These are phyloP conservation scores for Colistium nudipinnis DNA, from an alignment of 2,113 vertebrate genomes.

Conservation along the genomic window DNA sequence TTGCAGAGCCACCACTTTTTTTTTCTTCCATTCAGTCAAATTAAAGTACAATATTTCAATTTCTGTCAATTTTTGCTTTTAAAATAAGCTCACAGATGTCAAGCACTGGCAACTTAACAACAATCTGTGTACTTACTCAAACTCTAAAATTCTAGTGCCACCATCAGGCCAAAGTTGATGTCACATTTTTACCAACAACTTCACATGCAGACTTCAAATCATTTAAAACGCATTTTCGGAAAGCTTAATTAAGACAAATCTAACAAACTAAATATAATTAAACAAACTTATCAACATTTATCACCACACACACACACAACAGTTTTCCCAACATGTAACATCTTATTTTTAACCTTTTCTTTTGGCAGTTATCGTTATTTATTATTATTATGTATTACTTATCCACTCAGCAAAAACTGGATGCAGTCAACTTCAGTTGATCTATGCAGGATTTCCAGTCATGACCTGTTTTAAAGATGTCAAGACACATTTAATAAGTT, in stretches of 20 bases:
- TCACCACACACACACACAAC: too few relatives aligned
- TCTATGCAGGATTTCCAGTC: background rate
- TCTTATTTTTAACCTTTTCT: too few relatives aligned
- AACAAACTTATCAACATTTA: too few relatives aligned
- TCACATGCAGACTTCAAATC: background rate
- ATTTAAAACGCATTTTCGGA: background rate
- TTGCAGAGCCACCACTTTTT: background rate
- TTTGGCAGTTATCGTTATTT: too few relatives aligned
- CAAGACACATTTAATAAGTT: constrained; percentile 8
- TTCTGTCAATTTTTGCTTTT: constrained; percentile 1
- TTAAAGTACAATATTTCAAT: background rate
- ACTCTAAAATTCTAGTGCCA: constrained; percentile 42
- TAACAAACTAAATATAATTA: background rate
- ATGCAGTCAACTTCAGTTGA: background rate
- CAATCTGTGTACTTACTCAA: constrained; percentile 4
- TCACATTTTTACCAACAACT: background rate
- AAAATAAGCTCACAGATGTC: background rate
- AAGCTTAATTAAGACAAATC: background rate
- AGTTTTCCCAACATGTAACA: too few relatives aligned
- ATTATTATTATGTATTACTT: too few relatives aligned
- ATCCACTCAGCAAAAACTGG: background rate
- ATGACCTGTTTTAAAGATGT: background rate
- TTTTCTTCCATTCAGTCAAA: background rate
- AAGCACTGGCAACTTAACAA: constrained; percentile 1
- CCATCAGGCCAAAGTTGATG: constrained; percentile 44